These are phyloP conservation scores for Shinisaurus crocodilurus DNA, from an alignment of 2,113 vertebrate genomes.

Conservation along the genomic window DNA sequence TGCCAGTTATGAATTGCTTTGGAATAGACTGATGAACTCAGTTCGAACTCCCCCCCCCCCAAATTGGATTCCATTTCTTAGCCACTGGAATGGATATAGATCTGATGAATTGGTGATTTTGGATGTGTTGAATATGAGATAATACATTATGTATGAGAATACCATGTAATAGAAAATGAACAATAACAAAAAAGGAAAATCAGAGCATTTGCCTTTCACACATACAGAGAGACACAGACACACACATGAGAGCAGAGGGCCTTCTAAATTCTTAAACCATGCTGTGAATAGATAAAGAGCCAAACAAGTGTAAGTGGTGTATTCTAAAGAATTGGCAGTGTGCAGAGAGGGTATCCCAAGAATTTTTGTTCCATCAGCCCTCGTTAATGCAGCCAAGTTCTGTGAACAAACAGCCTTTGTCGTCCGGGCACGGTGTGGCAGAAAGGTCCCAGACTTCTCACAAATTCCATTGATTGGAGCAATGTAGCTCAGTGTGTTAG, in stretches of 20 bases:
- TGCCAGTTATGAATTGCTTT: too few species aligned
- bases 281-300: not conserved
- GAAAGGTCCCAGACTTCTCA: slow-evolving; percentile 70
- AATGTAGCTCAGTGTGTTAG: slow-evolving; percentile 65
- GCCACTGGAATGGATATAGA: too few species aligned
- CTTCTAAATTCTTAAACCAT: not conserved
- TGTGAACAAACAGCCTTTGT: slow-evolving; percentile 73
- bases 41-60: too few species aligned
- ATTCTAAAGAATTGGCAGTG: not conserved
- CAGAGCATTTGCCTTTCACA: not conserved
- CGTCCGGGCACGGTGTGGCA: slow-evolving; percentile 48
- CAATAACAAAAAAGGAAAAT: not conserved
- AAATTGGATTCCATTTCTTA: too few species aligned
- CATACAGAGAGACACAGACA: not conserved
- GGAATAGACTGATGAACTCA: too few species aligned
- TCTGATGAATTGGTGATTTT: too few species aligned
- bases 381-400: slow-evolving; percentile 66
- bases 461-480: slow-evolving; percentile 45
- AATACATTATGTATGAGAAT: too few species aligned
- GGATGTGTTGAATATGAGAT: too few species aligned
- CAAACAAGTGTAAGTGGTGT: not conserved
- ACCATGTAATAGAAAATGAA: too few species aligned
- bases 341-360: slow-evolving; percentile 31
- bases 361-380: slow-evolving; percentile 60
- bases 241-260: not conserved